Evolutionary conservation across 2,113 vertebrate genomes (phyloP), one percentile per base, ranked within the genome.

Genomic region (Anthoscopus minutus): DNA sequence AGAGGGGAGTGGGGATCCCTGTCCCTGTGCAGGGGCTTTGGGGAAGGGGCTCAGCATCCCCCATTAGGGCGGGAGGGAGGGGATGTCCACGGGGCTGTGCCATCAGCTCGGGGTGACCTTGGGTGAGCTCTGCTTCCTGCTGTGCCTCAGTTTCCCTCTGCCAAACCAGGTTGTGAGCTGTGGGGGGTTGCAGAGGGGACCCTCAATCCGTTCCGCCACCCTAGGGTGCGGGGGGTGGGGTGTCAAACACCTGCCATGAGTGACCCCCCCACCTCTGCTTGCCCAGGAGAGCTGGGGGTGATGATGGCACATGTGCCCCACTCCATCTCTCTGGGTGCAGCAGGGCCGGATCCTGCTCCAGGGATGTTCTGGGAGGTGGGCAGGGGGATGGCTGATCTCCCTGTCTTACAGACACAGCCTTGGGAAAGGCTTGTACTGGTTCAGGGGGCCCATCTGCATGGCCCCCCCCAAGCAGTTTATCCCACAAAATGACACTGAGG

Each of bases 11-110:
- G 56, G n/a, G 66, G 35, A 31, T 9, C 56, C 40, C 35, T 0
- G 0, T n/a, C 13, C 20, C 10, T 35, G 33, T 0, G 0, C 4
- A 2, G 11, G 24, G 11, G 12, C 1, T 44, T 57, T 18, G 23
- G 28, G 16, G 31, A 56, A 51, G 66, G 76, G 27, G 11, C 15
- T 1, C 53, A 35, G 58, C 58, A 31, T 9, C 45, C 65, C 65
- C 24, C 40, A 3, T 6, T 31, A 13, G 8, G 23, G 28, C 4
- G 0, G 3, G 54, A 22, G 8, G 4, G 21, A 30, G 60, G 17
- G 3, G 35, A 40, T n/a, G 16, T 56, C 73, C 25, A 3, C 7
- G 2, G 57, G 51, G n/a, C 62, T 65, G 56, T 51, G 85, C 71
- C 23, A 0, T 28, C 27, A 0, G 61, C 77, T 18, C 8, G 69